phyloP scores from a whole-genome alignment of 1,140 invertebrate species.

The Drosophila parvula region DNA sequence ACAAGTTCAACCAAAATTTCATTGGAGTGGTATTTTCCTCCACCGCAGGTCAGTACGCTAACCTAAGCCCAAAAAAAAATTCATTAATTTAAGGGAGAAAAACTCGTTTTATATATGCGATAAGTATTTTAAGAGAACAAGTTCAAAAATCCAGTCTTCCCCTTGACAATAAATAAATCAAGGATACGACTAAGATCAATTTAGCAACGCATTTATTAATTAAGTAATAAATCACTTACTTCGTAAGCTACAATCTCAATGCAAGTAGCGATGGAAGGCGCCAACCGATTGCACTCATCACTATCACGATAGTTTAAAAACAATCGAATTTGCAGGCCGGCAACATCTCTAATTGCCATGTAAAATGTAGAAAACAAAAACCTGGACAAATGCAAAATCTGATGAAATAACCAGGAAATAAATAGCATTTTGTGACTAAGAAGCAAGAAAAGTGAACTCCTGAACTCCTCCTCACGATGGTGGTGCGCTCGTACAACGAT shows the following conservation, averaged over 20 bases:
- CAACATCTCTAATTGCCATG: conserved; percentile 7
- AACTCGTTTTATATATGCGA: too few relatives aligned
- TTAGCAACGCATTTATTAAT: not conserved
- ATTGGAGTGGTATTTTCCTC: too few relatives aligned
- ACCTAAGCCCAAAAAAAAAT: too few relatives aligned
- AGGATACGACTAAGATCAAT: too few relatives aligned
- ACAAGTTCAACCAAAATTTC: too few relatives aligned
- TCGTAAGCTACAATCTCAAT: not conserved
- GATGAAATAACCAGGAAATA: conserved; percentile 48
- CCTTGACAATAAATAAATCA: too few relatives aligned
- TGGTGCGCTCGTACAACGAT: conserved; percentile 96
- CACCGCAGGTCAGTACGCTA: too few relatives aligned
- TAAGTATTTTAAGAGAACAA: too few relatives aligned
- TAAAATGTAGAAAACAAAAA: conserved; percentile 5
- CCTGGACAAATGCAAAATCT: conserved; percentile 20
- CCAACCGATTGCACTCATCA: not conserved
- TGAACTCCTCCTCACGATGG: conserved; percentile 86
- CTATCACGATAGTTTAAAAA: not conserved
- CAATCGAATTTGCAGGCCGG: not conserved
- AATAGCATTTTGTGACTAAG: conserved; percentile 12
- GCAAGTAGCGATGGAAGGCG: not conserved
- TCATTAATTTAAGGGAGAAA: too few relatives aligned
- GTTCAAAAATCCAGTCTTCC: too few relatives aligned
- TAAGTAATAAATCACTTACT: too few relatives aligned
- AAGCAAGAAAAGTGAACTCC: not conserved